A percentile compares a stretch with the other conserved stretches of the same genome.
Conservation (phyloP, 2,888 invertebrate species). For the Drosophila siamana region DNA sequence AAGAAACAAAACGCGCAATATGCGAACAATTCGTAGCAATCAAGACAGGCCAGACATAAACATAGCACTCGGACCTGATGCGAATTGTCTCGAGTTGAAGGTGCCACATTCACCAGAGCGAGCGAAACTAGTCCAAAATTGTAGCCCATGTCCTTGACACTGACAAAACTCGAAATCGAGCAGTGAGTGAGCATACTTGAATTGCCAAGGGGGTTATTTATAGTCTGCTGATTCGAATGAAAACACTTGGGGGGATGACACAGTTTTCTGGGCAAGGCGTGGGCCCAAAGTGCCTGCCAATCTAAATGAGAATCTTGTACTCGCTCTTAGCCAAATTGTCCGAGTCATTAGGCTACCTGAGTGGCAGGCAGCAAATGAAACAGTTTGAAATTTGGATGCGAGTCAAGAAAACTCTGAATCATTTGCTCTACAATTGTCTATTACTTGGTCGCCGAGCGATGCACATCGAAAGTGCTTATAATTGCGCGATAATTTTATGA, state of each 20-base stretch:
- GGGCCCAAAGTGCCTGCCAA: constrained; percentile 56
- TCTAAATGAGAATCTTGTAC: constrained; percentile 28
- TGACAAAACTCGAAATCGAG: constrained; percentile 63
- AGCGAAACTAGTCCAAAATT: constrained; percentile 53
- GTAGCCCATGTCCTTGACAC: constrained; percentile 68
- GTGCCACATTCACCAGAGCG: constrained; percentile 15
- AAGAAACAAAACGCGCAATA: constrained; percentile 57
- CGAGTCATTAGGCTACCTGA: constrained; percentile 60
- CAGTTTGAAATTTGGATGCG: constrained; percentile 46
- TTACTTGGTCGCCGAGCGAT: constrained; percentile 22
- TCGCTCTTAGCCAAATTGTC: constrained; percentile 52
- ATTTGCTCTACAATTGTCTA: constrained; percentile 51
- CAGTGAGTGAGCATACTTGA: constrained; percentile 46
- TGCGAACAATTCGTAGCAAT: constrained; percentile 52
- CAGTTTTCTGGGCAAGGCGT: constrained; percentile 38
- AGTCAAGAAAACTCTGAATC: constrained; percentile 67
- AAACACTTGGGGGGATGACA: constrained; percentile 38
- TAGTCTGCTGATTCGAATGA: constrained; percentile 38
- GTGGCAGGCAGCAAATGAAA: constrained; percentile 6
- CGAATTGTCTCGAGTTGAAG: constrained; percentile 29
- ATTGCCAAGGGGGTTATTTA: constrained; percentile 44
- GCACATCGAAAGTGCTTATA: constrained; percentile 33
- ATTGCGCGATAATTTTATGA: constrained; percentile 53
- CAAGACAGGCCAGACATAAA: constrained; percentile 64
- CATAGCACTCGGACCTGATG: constrained; percentile 5